A percentile compares a stretch with the other conserved stretches of the same genome.
Conservation (phyloP, 2,888 invertebrate genomes). For the Chloroclysta siterata region DNA sequence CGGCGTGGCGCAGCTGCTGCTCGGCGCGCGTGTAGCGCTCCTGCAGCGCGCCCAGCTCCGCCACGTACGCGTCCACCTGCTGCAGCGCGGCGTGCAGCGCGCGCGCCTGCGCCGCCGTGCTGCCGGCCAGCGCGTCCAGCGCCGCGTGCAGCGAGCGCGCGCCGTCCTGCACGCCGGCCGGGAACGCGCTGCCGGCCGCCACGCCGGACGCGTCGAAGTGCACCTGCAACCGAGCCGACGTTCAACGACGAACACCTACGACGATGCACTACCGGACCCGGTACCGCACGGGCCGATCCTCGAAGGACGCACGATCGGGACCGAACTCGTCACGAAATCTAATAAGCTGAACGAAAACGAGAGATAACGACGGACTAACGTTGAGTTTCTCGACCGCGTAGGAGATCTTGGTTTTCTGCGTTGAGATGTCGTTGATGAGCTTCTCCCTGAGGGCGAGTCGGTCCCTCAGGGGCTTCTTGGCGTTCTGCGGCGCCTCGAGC, state of each 20-base stretch:
- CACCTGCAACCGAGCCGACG: constrained; percentile 81
- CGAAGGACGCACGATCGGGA: no score
- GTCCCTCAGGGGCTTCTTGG: constrained; percentile 94
- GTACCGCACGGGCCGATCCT: no score
- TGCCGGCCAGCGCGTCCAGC: constrained; percentile 87
- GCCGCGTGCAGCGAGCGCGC: constrained; percentile 89
- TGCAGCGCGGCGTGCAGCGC: constrained; percentile 90
- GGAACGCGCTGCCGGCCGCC: constrained; percentile 90
- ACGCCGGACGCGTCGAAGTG: constrained; percentile 95
- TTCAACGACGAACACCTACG: constrained; percentile 1
- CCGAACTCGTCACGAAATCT: no score
- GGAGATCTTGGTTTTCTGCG: constrained; percentile 95
- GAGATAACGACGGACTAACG: constrained; percentile 79
- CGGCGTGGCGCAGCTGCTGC: constrained; percentile 92
- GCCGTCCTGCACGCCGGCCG: constrained; percentile 87
- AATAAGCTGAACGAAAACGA: not conserved
- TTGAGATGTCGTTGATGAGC: constrained; percentile 93
- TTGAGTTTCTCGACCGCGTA: constrained; percentile 96
- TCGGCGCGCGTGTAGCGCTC: constrained; percentile 94
- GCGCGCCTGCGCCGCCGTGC: constrained; percentile 86
- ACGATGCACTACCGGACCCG: no score
- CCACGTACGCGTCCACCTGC: constrained; percentile 95
- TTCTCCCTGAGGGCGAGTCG: constrained; percentile 94
- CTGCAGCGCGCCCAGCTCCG: constrained; percentile 93
- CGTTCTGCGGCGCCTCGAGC: constrained; percentile 92